These are phyloP conservation scores for Miniopterus natalensis DNA, from an alignment of 2,113 vertebrate species.

Conservation along the genomic window DNA sequence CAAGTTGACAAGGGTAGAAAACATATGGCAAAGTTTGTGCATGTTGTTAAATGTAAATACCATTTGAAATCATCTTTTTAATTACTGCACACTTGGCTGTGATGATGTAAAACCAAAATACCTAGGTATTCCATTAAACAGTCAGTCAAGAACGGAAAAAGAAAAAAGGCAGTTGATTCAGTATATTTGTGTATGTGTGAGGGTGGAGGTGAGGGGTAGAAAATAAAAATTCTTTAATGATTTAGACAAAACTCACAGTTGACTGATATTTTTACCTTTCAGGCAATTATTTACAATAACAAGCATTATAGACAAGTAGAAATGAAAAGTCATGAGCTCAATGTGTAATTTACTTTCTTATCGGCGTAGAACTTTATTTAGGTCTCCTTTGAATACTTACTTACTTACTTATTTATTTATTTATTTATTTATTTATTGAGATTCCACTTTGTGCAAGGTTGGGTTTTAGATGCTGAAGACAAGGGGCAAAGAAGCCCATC, in stretches of 20 bases:
- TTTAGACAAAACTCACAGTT: background rate
- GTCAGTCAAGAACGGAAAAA: background rate
- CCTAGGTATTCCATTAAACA: conserved; percentile 51
- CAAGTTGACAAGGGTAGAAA: conserved; percentile 72
- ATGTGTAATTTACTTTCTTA: background rate
- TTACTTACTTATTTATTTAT: background rate
- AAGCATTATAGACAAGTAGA: background rate
- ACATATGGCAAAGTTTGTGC: conserved; percentile 70
- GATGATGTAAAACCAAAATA: conserved; percentile 30
- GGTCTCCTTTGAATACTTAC: background rate
- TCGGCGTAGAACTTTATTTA: background rate
- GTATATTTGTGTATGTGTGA: background rate
- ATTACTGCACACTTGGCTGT: conserved; percentile 68
- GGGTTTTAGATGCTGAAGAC: background rate
- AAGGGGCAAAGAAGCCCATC: fast-evolving
- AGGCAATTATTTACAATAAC: background rate
- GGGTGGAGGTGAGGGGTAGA: background rate
- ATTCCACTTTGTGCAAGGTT: background rate
- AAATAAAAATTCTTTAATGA: background rate
- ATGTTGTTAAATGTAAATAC: conserved; percentile 68
- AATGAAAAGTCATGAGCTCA: background rate
- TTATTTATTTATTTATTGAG: background rate
- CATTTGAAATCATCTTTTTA: conserved; percentile 74
- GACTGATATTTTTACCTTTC: background rate
- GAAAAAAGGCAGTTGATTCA: background rate